Evolutionary conservation across 2,888 invertebrate genomes (phyloP).

Genomic region (Cheilosia vulpina): DNA sequence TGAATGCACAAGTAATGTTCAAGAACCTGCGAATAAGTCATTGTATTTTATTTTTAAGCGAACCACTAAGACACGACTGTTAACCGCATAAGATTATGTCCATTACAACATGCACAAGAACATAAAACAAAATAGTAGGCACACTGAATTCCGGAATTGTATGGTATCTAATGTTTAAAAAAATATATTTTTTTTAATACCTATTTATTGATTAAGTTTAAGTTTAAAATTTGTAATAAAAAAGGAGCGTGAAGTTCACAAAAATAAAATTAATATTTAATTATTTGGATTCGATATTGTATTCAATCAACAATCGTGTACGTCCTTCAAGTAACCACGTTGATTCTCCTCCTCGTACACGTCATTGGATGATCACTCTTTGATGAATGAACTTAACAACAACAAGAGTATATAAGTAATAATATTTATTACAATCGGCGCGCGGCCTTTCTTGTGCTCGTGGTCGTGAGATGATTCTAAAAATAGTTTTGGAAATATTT

Average conservation of each 20-base stretch:
- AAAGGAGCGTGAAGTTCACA: background rate
- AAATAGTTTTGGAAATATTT: slow-evolving; percentile 67
- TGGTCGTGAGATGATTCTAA: slow-evolving; percentile 46
- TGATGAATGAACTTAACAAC: slow-evolving; percentile 42
- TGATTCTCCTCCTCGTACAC: no score
- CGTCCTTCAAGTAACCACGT: no score
- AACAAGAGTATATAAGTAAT: slow-evolving; percentile 35
- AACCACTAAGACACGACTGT: slow-evolving; percentile 1
- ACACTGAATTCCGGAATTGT: slow-evolving; percentile 5
- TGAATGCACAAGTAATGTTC: background rate
- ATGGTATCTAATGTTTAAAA: background rate
- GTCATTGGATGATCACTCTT: slow-evolving; percentile 26
- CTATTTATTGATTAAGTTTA: slow-evolving; percentile 5
- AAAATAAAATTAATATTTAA: slow-evolving; percentile 4
- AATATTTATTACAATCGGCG: slow-evolving; percentile 40
- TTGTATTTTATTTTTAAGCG: slow-evolving; percentile 17
- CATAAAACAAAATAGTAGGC: no score
- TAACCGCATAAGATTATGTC: background rate
- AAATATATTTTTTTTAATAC: slow-evolving; percentile 8
- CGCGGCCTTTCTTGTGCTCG: slow-evolving; percentile 39
- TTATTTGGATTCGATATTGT: background rate
- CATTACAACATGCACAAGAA: no score
- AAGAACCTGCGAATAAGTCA: background rate
- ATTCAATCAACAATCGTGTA: background rate
- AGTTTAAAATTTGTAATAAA: slow-evolving; percentile 22